Base-by-base conservation (phyloP, 2,113 vertebrate species). In the Mormyrus iriodes region DNA sequence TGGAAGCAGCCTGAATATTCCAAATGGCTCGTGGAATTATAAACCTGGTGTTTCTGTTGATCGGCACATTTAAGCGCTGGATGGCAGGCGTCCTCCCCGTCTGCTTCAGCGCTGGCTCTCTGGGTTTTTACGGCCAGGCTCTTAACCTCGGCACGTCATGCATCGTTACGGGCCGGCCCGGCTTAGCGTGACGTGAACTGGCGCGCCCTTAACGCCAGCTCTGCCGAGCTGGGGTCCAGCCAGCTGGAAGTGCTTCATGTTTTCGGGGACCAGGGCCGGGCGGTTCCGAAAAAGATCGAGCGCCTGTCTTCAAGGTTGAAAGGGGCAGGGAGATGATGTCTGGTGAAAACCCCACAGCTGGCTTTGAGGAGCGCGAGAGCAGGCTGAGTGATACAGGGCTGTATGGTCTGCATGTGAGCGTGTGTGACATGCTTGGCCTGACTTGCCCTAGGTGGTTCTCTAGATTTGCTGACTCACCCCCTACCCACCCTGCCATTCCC, bases 41-140 rank as follows among this genome's bases (percentile, higher is more conserved):
- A 95, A 95, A 95, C 94, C 93, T 93, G 89, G 90, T 90, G 91
- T 93, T 42, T 79, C 73, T 79, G 73, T 4, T 17, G 31, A 21
- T 42, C 76, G 31, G 31, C 19, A 82, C 39, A 0, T 21, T 82
- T 39, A 31, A 27, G 61, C 3, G 61, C 61, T 1, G n/a, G 61
- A 69, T 10, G 3, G n/a, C n/a, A 69, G 9, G n/a, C 3, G n/a
- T 31, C 61, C 58, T 65, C 24, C 61, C 10, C 1, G 10, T 12
- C n/a, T 4, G 61, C 61, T 12, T 69, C 61, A 31, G 61, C 10
- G 9, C 58, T 2, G 3, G 61, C n/a, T 69, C n/a, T 1, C n/a
- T 1, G 9, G 3, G 24, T 69, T 69, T 69, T 69, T 69, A 69
- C 13, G 61, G 61, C 61, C 61, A 9, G 61, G 61, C 61, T 31